phyloP scores from a whole-genome alignment of 1,140 invertebrate species.

The Drosophila cardini region DNA sequence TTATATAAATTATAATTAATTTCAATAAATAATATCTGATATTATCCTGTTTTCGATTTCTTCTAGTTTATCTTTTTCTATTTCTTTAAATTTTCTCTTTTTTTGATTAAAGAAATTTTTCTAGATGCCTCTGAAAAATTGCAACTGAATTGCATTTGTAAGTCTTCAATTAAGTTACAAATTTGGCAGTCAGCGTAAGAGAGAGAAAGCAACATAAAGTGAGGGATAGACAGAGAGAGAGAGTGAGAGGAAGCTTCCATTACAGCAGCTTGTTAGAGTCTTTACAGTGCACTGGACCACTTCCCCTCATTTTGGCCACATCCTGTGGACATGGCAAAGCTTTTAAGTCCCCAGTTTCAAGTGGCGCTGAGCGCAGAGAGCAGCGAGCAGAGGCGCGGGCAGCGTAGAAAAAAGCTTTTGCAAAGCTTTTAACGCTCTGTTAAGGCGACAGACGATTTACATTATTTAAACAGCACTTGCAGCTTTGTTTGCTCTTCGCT shows the following conservation, averaged over 20 bases:
- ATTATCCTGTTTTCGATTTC: too few relatives aligned
- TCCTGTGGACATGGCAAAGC: slow-evolving; percentile 77
- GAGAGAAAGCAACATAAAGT: not conserved
- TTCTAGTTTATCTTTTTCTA: too few relatives aligned
- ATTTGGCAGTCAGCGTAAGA: slow-evolving; percentile 34
- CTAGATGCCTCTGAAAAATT: not conserved
- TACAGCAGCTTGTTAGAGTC: slow-evolving; percentile 63
- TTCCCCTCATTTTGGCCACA: slow-evolving; percentile 49
- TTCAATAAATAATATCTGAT: too few relatives aligned
- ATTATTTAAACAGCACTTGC: slow-evolving; percentile 76
- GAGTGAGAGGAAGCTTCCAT: slow-evolving; percentile 51
- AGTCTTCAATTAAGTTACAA: slow-evolving; percentile 59
- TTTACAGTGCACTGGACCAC: slow-evolving; percentile 55
- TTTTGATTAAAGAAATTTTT: not conserved
- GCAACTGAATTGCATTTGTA: slow-evolving; percentile 18
- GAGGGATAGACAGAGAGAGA: not conserved
- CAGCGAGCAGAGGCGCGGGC: slow-evolving; percentile 2
- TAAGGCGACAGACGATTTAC: slow-evolving; percentile 67
- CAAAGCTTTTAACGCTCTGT: slow-evolving; percentile 75
- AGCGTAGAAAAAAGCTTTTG: slow-evolving; percentile 51
- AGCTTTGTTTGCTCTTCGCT: slow-evolving; percentile 57
- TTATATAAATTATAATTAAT: too few relatives aligned
- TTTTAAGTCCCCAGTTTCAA: slow-evolving; percentile 67
- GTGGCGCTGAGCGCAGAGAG: slow-evolving; percentile 55
- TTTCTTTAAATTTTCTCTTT: too few relatives aligned